Evolutionary conservation across 2,113 vertebrate genomes (phyloP).

Genomic region (Actenoides hombroni): DNA sequence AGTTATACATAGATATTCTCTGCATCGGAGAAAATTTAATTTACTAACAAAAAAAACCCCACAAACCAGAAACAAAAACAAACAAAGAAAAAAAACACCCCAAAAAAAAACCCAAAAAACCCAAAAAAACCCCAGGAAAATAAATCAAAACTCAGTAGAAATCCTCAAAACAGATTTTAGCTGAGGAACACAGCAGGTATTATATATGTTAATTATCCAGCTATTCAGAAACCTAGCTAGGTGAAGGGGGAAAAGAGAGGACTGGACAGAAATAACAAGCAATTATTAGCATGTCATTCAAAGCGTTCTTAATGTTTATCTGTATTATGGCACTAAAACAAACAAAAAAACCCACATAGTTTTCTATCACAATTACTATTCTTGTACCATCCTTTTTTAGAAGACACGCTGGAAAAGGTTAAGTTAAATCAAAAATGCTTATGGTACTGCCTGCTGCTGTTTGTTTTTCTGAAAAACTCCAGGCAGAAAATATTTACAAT

Average conservation of each 20-base stretch:
- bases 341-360: neutral
- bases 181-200: neutral
- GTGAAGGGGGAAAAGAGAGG: neutral
- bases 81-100: neutral
- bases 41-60: neutral
- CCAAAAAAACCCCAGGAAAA: neutral
- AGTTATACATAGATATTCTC: neutral
- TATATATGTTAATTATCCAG: neutral
- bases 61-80: no score
- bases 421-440: neutral
- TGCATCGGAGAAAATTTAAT: neutral
- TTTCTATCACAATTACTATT: neutral
- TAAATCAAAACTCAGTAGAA: neutral
- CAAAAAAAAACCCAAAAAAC: neutral
- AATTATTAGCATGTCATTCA: neutral
- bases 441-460: neutral
- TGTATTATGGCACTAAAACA: neutral
- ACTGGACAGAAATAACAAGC: neutral
- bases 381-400: neutral
- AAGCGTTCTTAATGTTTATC: neutral
- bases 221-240: neutral
- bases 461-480: neutral
- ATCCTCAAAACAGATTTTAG: neutral
- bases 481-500: neutral
- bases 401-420: neutral